A percentile compares a stretch with the other conserved stretches of the same genome.
Conservation (phyloP, 2,888 invertebrate species). For the Meteorus cinctellus region DNA sequence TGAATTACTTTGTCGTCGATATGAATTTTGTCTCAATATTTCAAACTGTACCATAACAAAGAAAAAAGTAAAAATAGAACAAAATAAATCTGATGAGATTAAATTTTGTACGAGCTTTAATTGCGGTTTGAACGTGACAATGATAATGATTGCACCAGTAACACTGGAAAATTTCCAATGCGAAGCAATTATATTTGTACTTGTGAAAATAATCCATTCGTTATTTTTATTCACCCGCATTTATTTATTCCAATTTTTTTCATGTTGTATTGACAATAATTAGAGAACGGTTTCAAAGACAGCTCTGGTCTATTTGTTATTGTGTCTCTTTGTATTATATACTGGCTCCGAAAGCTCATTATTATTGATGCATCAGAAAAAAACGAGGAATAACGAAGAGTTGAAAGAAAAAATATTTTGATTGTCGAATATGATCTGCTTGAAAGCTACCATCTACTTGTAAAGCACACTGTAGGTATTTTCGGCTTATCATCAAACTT, state of each 20-base stretch:
- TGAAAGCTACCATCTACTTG: background rate
- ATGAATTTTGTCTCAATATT: conserved; percentile 22
- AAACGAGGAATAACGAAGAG: background rate
- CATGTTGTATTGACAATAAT: too few relatives aligned
- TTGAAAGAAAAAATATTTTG: background rate
- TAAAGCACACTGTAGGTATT: background rate
- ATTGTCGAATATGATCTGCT: background rate
- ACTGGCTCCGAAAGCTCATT: background rate
- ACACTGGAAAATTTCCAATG: background rate
- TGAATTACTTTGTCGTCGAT: conserved; percentile 31
- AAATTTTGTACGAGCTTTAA: background rate
- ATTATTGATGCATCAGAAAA: background rate
- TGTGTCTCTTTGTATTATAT: background rate
- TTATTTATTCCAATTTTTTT: too few relatives aligned
- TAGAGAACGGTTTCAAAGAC: too few relatives aligned
- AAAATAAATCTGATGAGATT: background rate
- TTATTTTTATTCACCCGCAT: background rate
- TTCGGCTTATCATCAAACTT: conserved; percentile 16
- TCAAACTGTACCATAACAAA: background rate
- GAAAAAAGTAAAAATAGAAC: too few relatives aligned
- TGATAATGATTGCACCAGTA: background rate
- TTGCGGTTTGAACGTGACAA: background rate
- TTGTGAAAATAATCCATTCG: background rate
- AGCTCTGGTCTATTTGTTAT: background rate
- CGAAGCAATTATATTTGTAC: background rate